Conservation (phyloP, 2,888 invertebrate genomes). For the Ochlodes sylvanus region DNA sequence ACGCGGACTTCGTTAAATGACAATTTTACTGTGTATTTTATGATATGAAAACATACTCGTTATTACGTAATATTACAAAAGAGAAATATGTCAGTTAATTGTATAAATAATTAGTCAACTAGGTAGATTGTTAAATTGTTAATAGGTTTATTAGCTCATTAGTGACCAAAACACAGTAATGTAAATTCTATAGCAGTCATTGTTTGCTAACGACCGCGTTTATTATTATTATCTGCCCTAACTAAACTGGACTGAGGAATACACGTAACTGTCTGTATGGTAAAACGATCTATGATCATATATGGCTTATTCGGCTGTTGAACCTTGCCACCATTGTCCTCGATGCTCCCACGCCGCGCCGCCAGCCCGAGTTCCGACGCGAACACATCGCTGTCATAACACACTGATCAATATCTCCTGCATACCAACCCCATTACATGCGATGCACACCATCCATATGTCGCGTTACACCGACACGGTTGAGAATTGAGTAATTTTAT, state of each 20-base stretch:
- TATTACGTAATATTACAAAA: not conserved
- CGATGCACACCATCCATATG: not conserved
- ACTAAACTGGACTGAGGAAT: not conserved
- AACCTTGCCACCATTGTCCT: conserved; percentile 67
- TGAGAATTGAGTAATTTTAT: conserved; percentile 35
- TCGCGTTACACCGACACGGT: conserved; percentile 10
- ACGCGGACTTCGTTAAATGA: conserved; percentile 36
- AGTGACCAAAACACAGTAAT: not conserved
- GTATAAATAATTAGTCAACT: not conserved
- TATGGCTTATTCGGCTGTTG: conserved; percentile 67
- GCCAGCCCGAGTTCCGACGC: conserved; percentile 44
- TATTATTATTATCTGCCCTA: no score
- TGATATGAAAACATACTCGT: not conserved
- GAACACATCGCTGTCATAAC: conserved; percentile 52
- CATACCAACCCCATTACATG: conserved; percentile 31
- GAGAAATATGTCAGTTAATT: not conserved
- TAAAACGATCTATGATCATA: conserved; percentile 32
- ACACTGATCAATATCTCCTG: conserved; percentile 33
- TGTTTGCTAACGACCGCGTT: no score
- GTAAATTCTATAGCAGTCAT: no score
- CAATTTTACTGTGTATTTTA: not conserved
- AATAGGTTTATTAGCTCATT: not conserved
- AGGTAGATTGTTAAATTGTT: not conserved
- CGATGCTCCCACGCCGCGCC: conserved; percentile 61
- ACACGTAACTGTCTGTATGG: conserved; percentile 4